These are phyloP conservation scores for Pagrus major DNA, from an alignment of 2,113 vertebrate genomes.

Conservation along the genomic window DNA sequence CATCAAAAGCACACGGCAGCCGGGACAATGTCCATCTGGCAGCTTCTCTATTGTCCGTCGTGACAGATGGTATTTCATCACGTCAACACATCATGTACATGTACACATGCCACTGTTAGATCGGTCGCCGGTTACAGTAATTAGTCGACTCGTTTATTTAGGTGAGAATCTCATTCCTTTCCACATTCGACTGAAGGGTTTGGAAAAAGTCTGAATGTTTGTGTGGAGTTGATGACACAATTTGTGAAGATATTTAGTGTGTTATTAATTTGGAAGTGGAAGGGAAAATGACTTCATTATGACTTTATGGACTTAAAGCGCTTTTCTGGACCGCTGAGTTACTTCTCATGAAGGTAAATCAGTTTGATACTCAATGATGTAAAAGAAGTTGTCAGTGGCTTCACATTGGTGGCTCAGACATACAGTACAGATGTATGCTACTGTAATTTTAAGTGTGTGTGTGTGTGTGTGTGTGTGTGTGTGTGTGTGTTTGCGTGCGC, in stretches of 20 bases:
- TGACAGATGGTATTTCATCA: slow-evolving; percentile 80
- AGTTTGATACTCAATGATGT: neutral
- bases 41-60: slow-evolving; percentile 79
- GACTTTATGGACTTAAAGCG: neutral
- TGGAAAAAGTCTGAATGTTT: neutral
- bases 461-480: slow-evolving; percentile 23
- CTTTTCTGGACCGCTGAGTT: neutral
- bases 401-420: slow-evolving; percentile 16
- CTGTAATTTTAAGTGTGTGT: slow-evolving; percentile 41
- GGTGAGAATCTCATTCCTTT: neutral
- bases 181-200: neutral
- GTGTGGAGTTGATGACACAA: neutral
- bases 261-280: neutral
- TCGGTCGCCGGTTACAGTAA: slow-evolving; percentile 3
- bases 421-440: neutral
- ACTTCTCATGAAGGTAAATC: neutral
- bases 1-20: slow-evolving; percentile 74
- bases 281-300: neutral
- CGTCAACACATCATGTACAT: slow-evolving; percentile 76
- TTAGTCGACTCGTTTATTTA: neutral
- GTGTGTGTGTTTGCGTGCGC: slow-evolving; percentile 2
- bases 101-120: slow-evolving; percentile 45
- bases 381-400: neutral
- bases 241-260: neutral
- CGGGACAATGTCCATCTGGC: slow-evolving; percentile 81